phyloP scores from a whole-genome alignment of 2,888 invertebrate species.

The Conus canariensis region DNA sequence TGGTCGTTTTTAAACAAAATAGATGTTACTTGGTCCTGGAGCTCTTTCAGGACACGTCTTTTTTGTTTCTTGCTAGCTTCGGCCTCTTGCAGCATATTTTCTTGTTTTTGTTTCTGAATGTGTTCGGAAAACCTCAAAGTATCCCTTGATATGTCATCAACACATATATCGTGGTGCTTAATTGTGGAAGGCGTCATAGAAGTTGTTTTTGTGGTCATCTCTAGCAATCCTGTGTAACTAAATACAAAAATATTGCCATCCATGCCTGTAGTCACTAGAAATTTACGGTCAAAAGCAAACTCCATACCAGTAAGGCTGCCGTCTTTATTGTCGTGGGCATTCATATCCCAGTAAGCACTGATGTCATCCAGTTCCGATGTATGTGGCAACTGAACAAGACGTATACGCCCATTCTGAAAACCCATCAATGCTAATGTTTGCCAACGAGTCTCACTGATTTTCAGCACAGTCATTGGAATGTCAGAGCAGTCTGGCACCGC shows the following conservation, averaged over 20 bases:
- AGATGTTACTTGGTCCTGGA: not conserved
- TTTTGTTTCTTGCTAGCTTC: not conserved
- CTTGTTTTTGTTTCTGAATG: not conserved
- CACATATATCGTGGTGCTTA: not conserved
- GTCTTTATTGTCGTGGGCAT: conserved; percentile 41
- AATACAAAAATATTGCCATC: conserved; percentile 51
- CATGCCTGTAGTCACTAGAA: conserved; percentile 42
- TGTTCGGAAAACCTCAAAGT: not conserved
- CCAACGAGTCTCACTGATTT: not conserved
- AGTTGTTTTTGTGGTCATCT: not conserved
- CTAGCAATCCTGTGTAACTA: not conserved
- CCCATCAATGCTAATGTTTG: conserved; percentile 39
- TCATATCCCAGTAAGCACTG: conserved; percentile 45
- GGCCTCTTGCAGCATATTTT: not conserved
- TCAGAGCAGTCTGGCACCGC: conserved; percentile 44
- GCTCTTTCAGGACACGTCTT: not conserved
- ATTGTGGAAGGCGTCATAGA: not conserved
- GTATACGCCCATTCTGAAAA: conserved; percentile 44
- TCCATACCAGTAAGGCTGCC: conserved; percentile 46
- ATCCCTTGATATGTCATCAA: conserved; percentile 11
- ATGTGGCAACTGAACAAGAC: conserved; percentile 35
- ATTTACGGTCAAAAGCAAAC: conserved; percentile 36
- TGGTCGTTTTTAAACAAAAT: not conserved
- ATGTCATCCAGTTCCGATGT: conserved; percentile 41
- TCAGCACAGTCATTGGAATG: conserved; percentile 33